Percentiles rank a stretch among this genome's conserved stretches.
phyloP scores from a whole-genome alignment of 2,888 invertebrate genomes.

The Sabellastarte sp. region DNA sequence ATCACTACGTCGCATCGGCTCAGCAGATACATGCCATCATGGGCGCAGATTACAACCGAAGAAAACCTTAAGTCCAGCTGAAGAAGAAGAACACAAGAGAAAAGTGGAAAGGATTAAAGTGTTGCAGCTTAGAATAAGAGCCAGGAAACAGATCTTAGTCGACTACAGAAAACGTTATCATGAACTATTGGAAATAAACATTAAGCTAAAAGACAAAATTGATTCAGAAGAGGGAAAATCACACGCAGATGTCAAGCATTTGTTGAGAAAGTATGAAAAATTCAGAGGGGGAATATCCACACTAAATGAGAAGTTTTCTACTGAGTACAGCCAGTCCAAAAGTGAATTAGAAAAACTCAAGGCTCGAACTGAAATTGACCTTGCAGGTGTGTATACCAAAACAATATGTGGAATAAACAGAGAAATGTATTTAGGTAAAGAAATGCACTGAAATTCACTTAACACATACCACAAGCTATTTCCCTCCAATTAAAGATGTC shows the following conservation, averaged over 20 bases:
- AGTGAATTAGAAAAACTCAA: constrained; percentile 36
- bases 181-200: constrained; percentile 47
- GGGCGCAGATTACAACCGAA: constrained; percentile 25
- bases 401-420: too few species aligned
- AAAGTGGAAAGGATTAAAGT: background rate
- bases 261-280: constrained; percentile 53
- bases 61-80: constrained; percentile 13
- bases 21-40: background rate
- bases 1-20: background rate
- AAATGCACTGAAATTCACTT: too few species aligned
- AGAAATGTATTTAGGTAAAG: too few species aligned
- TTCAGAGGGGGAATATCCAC: constrained; percentile 47
- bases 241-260: constrained; percentile 44
- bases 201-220: constrained; percentile 39
- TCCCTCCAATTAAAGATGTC: too few species aligned
- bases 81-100: background rate
- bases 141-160: constrained; percentile 41
- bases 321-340: constrained; percentile 37
- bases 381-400: constrained; percentile 29
- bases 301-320: constrained; percentile 42
- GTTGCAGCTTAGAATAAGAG: constrained; percentile 40
- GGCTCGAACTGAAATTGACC: constrained; percentile 24
- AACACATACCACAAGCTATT: too few species aligned
- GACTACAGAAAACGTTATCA: constrained; percentile 44
- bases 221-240: constrained; percentile 39